Conservation (phyloP, 2,888 invertebrate species). For the Linyphia triangularis region DNA sequence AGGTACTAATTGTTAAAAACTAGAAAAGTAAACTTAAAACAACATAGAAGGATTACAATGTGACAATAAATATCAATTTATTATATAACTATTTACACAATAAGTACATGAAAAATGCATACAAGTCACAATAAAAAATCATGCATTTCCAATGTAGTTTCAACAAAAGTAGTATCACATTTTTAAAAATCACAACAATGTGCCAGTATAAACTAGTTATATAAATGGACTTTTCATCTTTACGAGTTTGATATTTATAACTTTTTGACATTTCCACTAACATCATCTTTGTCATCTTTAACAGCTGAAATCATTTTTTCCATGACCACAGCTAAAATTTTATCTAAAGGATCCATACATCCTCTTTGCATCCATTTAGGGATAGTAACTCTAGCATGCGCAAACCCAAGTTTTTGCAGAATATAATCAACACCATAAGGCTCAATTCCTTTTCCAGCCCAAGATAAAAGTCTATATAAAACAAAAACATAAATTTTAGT, state of each 20-base stretch:
- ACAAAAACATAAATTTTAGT: not conserved
- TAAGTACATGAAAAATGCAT: conserved; percentile 19
- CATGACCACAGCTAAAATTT: conserved; percentile 88
- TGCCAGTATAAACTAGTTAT: conserved; percentile 29
- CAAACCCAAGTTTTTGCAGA: conserved; percentile 97
- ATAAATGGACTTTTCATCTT: conserved; percentile 10
- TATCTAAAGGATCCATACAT: conserved; percentile 97
- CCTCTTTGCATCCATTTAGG: conserved; percentile 99
- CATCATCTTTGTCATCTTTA: conserved; percentile 73
- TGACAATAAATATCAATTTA: conserved; percentile 11
- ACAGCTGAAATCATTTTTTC: conserved; percentile 77
- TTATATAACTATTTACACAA: conserved; percentile 27
- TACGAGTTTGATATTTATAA: conserved; percentile 13
- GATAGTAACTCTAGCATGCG: conserved; percentile 98
- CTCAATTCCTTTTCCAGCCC: conserved; percentile 97
- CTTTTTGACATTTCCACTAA: conserved; percentile 39
- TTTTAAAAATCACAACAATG: conserved; percentile 50
- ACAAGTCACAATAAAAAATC: not conserved
- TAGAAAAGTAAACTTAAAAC: too few species aligned
- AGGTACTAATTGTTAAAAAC: too few species aligned
- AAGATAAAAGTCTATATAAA: conserved; percentile 81
- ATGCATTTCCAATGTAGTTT: conserved; percentile 34
- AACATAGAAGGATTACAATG: too few species aligned
- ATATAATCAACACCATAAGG: conserved; percentile 96
- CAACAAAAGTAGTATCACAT: conserved; percentile 58